Conservation (phyloP, 2,888 invertebrate genomes). For the Hecatera dysodea region DNA sequence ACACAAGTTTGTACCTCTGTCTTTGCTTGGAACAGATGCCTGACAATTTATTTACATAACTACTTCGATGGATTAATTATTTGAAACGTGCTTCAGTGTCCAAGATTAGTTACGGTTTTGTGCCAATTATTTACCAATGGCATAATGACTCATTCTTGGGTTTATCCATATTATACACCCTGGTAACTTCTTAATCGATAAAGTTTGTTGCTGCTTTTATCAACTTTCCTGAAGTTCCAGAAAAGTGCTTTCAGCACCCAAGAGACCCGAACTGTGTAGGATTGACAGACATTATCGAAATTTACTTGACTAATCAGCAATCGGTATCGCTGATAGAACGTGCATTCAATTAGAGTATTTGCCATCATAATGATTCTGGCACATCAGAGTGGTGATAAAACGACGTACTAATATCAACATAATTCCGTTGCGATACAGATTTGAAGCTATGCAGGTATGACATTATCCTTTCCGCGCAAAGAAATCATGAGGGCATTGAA, state of each 20-base stretch:
- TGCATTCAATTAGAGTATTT: too few relatives aligned
- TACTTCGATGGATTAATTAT: conserved; percentile 3
- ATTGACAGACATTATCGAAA: too few relatives aligned
- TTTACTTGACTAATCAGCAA: too few relatives aligned
- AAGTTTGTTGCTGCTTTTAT: background rate
- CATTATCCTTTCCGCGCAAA: too few relatives aligned
- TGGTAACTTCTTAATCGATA: background rate
- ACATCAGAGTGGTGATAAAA: too few relatives aligned
- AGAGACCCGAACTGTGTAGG: too few relatives aligned
- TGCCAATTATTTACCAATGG: background rate
- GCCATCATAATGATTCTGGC: too few relatives aligned
- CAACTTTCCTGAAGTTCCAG: background rate
- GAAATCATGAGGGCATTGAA: too few relatives aligned
- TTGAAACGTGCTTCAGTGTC: conserved; percentile 2
- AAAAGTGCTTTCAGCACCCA: background rate
- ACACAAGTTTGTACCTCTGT: conserved; percentile 29
- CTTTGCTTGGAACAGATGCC: conserved; percentile 19
- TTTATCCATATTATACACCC: background rate
- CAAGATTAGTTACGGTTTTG: background rate
- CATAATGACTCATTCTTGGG: background rate
- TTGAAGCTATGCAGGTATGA: too few relatives aligned
- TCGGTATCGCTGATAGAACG: too few relatives aligned
- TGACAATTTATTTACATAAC: conserved; percentile 18
- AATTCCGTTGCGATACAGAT: too few relatives aligned
- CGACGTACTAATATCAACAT: too few relatives aligned